Base-by-base conservation (phyloP, 2,797 vertebrate genomes). In the Smutsia gigantea region DNA sequence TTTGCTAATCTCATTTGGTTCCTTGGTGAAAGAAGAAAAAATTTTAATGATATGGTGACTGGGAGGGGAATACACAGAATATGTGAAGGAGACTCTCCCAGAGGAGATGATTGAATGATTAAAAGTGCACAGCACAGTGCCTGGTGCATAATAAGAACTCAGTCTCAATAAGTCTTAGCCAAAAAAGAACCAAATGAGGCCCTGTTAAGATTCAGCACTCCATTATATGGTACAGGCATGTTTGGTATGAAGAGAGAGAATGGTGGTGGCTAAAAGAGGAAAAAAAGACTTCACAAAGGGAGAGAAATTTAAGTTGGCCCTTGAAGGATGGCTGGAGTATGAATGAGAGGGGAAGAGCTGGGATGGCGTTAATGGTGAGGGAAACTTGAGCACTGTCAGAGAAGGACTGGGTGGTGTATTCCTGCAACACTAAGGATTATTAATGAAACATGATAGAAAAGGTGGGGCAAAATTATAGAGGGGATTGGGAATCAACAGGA, bases 1-100 rank as follows among this genome's bases (percentile, higher is more conserved):
- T 69, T 86, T 86, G 25, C 9, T 95, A 81, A 66, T 78, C 14
- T 88, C 49, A 85, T 53, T 89, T 96, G 66, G 7, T 82, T 89
- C 21, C 49, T 53, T n/a, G 87, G 9, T 81, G 57, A 68, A 71
- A 42, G 25, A 69, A 63, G 9, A n/a, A 82, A 66, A 64, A 66
- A 1, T 17, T 49, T 74, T 85, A 59, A 95, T 86, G 94, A 68
- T 51, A 25, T 51, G 19, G 4, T 68, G 14, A 55, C 61, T 86
- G 6, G 82, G 4, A 57, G 39, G 25, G 19, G 17, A 93, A 10
- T 46, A 19, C 6, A 64, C 10, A 53, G 23, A 81, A 27, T 46
- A 59, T 91, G 46, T 49, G 37, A 93, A 64, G 12, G 12, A 86
- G 10, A 79, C 55, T 90, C n/a, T 93, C 25, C 39, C 17, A 79